Conservation (phyloP, 92 coral and sea anemone genomes). For the Porites lobata region DNA sequence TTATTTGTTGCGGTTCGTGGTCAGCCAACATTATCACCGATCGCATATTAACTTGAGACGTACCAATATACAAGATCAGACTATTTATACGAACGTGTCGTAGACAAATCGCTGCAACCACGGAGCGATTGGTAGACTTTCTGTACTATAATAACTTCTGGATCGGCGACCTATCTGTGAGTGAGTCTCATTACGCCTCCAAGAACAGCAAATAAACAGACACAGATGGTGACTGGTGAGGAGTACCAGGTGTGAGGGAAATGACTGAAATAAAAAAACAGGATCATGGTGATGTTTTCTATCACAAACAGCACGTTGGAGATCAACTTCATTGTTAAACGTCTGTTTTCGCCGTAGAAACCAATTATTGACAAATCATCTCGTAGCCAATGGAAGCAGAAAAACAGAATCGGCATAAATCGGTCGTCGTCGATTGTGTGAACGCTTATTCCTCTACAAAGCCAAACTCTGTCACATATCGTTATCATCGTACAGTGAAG, state of each 20-base stretch:
- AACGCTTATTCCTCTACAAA: no score
- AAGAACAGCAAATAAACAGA: slow-evolving; percentile 28
- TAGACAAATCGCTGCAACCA: no score
- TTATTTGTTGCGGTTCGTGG: no score
- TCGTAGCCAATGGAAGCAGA: slow-evolving; percentile 13
- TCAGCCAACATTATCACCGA: no score
- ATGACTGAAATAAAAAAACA: slow-evolving; percentile 7
- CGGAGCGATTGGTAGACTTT: accelerated
- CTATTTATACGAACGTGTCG: no score
- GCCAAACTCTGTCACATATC: not conserved
- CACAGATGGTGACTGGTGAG: slow-evolving; percentile 45
- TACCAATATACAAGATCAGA: no score
- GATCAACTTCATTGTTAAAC: no score
- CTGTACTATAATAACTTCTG: accelerated
- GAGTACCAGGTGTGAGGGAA: slow-evolving; percentile 29
- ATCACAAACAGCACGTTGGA: not conserved
- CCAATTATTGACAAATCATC: not conserved
- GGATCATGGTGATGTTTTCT: slow-evolving; percentile 43
- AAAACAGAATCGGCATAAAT: no score
- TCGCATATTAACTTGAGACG: no score
- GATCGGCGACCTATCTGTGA: accelerated
- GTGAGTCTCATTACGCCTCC: slow-evolving; percentile 4
- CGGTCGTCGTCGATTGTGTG: accelerated
- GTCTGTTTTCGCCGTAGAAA: no score
- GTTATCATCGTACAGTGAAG: not conserved